Percentiles rank a stretch among this genome's conserved stretches.
phyloP scores from a whole-genome alignment of 2,888 invertebrate genomes.

The Zaprionus obscuricornis region DNA sequence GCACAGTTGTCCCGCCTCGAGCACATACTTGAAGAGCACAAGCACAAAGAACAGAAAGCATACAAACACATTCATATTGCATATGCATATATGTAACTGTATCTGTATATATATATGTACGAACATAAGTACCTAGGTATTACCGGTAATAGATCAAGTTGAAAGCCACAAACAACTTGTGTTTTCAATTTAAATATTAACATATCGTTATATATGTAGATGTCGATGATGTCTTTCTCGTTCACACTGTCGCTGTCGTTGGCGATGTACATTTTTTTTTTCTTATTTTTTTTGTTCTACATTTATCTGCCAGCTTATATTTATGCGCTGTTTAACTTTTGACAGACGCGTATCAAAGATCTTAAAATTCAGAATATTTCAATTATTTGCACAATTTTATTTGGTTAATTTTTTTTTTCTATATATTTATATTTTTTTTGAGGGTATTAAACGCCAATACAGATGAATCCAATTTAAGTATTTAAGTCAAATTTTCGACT shows the following conservation, averaged over 20 bases:
- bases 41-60: too few relatives aligned
- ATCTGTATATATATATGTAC: neutral
- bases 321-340: slow-evolving; percentile 3
- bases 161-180: slow-evolving; percentile 42
- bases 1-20: slow-evolving; percentile 56
- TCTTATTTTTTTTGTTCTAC: slow-evolving; percentile 2
- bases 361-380: slow-evolving; percentile 19
- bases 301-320: slow-evolving; percentile 18
- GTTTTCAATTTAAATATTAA: slow-evolving; percentile 59
- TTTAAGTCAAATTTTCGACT: too few relatives aligned
- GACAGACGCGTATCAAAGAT: slow-evolving; percentile 4
- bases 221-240: too few relatives aligned
- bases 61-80: neutral
- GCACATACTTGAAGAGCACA: slow-evolving; percentile 13
- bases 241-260: too few relatives aligned
- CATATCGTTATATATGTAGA: slow-evolving; percentile 44
- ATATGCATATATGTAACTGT: neutral
- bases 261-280: slow-evolving; percentile 5
- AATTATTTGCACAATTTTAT: slow-evolving; percentile 45
- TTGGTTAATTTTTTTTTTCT: slow-evolving; percentile 25
- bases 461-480: slow-evolving; percentile 12
- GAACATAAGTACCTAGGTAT: slow-evolving; percentile 2
- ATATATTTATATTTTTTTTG: too few relatives aligned
- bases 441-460: slow-evolving; percentile 2
- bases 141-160: slow-evolving; percentile 17